Percentiles rank a stretch among this genome's conserved stretches.
phyloP scores from a whole-genome alignment of 2,797 vertebrate species.

The Orestias chungarensis region DNA sequence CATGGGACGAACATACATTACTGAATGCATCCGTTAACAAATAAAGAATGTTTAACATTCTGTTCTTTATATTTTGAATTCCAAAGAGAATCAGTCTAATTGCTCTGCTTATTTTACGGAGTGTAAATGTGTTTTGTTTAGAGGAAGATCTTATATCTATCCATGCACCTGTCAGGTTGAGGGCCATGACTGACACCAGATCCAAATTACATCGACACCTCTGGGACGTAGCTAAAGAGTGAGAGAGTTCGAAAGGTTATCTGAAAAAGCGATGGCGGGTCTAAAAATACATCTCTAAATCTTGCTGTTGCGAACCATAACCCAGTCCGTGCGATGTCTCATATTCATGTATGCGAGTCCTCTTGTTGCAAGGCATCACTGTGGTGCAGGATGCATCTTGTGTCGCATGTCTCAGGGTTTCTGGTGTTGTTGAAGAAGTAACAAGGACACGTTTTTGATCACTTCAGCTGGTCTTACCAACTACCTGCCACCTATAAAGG shows the following conservation, averaged over 20 bases:
- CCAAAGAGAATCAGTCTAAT: neutral
- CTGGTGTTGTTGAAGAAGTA: conserved; percentile 8
- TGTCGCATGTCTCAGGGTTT: conserved; percentile 29
- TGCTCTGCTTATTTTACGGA: conserved; percentile 1
- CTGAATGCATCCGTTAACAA: neutral
- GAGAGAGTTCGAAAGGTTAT: conserved; percentile 44
- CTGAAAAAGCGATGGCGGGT: conserved; percentile 40
- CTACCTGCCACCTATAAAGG: conserved; percentile 17
- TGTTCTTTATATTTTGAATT: neutral
- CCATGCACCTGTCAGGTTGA: conserved; percentile 42
- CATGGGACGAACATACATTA: neutral
- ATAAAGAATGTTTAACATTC: neutral
- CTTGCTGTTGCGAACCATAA: conserved; percentile 34
- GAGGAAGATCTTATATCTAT: conserved; percentile 41
- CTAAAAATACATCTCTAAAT: conserved; percentile 57
- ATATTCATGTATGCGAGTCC: conserved; percentile 35
- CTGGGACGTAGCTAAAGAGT: conserved; percentile 28
- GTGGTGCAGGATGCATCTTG: conserved; percentile 14
- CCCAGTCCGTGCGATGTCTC: conserved; percentile 20
- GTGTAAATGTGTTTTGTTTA: conserved; percentile 31
- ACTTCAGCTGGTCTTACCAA: conserved; percentile 17
- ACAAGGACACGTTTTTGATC: conserved; percentile 14
- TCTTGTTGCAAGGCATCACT: conserved; percentile 39
- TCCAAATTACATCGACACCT: conserved; percentile 37
- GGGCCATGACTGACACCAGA: conserved; percentile 46